Evolutionary conservation across 2,113 vertebrate genomes (phyloP).

Genomic region (Rhodinocichla rosea): DNA sequence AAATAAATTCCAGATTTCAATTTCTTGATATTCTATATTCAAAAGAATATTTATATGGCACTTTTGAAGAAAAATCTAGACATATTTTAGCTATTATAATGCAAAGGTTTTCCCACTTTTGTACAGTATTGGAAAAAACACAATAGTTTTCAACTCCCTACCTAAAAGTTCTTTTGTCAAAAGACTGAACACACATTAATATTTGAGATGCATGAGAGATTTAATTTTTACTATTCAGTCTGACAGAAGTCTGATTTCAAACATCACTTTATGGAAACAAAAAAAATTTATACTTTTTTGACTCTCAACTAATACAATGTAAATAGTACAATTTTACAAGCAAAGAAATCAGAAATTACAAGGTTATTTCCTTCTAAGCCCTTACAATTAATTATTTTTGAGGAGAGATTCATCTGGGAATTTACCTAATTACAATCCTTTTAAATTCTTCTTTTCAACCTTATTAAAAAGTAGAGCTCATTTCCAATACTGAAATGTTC

Average conservation of each 20-base stretch:
- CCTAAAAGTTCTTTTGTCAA: background rate
- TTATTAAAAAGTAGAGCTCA: background rate
- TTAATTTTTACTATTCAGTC: background rate
- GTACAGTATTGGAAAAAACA: background rate
- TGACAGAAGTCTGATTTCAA: background rate
- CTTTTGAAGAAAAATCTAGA: background rate
- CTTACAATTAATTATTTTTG: constrained; percentile 15
- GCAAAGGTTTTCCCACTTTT: background rate
- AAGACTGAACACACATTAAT: background rate
- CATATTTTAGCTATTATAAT: background rate
- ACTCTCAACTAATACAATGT: background rate
- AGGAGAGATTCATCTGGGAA: background rate
- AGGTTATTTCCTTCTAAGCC: background rate
- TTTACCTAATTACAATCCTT: background rate
- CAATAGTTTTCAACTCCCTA: background rate
- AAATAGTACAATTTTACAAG: background rate
- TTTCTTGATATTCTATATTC: background rate
- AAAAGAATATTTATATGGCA: background rate
- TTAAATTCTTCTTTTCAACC: background rate
- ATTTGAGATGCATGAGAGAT: background rate
- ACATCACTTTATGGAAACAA: background rate
- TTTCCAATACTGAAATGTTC: background rate
- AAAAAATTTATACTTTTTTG: background rate
- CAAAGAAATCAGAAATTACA: background rate
- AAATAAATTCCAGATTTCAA: background rate